A percentile compares a stretch with the other conserved stretches of the same genome.
Conservation (phyloP, 2,113 vertebrate species). For the Limanda limanda region DNA sequence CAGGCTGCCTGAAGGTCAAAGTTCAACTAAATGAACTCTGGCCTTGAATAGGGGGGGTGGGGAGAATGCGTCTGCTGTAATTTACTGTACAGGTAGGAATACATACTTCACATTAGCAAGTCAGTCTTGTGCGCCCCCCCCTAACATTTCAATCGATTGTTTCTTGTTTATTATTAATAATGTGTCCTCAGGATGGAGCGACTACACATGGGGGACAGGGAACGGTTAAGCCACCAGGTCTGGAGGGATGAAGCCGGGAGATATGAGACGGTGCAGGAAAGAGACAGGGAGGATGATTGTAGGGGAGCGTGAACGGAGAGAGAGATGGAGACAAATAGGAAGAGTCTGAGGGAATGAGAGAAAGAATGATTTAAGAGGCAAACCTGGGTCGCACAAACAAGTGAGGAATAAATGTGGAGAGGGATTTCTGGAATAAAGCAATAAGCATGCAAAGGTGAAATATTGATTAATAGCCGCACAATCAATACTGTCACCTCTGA, state of each 20-base stretch:
- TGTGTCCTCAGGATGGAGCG: constrained; percentile 9
- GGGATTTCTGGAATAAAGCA: constrained; percentile 1
- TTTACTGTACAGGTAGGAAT: neutral
- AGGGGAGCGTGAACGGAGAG: neutral
- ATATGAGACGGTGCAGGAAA: constrained; percentile 22
- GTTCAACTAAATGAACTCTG: constrained; percentile 2
- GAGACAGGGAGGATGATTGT: constrained; percentile 14
- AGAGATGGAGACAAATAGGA: constrained; percentile 30
- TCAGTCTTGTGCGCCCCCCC: neutral
- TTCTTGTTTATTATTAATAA: constrained; percentile 34
- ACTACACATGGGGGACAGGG: constrained; percentile 21
- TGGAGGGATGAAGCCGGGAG: constrained; percentile 33
- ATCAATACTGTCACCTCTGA: constrained; percentile 13
- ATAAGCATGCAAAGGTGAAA: constrained; percentile 21
- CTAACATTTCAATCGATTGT: constrained; percentile 27
- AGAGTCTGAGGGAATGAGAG: neutral
- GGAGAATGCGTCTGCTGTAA: neutral
- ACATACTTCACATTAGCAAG: neutral
- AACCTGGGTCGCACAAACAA: neutral
- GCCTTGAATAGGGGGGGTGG: neutral
- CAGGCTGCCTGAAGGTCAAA: too few relatives aligned
- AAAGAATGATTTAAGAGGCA: neutral
- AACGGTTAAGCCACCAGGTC: constrained; percentile 61
- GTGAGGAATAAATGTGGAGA: neutral
- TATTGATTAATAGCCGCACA: constrained; percentile 29